Evolutionary conservation across 2,113 vertebrate genomes (phyloP).

Genomic region (Gymnocephalus cernua): DNA sequence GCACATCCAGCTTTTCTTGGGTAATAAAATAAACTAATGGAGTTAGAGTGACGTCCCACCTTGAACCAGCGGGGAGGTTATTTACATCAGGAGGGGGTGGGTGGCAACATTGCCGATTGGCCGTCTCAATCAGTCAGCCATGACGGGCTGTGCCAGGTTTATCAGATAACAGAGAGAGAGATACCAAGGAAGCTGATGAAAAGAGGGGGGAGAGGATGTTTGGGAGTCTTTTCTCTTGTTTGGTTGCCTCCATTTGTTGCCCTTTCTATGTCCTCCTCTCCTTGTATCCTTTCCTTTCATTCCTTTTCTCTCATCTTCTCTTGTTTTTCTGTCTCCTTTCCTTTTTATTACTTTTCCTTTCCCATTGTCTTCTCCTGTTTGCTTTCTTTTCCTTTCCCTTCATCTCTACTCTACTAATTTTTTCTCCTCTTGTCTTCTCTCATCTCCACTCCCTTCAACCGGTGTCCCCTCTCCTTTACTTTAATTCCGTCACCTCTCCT

Average conservation of each 20-base stretch:
- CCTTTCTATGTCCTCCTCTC: slow-evolving; percentile 3
- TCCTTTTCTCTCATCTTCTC: not conserved
- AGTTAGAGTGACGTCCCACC: slow-evolving; percentile 75
- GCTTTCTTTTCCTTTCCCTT: not conserved
- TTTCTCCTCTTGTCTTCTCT: not conserved
- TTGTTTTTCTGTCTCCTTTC: not conserved
- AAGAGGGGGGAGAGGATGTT: slow-evolving; percentile 24
- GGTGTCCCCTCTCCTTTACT: not conserved
- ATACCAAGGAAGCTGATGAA: slow-evolving; percentile 14
- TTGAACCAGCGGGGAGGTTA: slow-evolving; percentile 81
- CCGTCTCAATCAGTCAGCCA: slow-evolving; percentile 73
- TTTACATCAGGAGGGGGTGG: slow-evolving; percentile 76
- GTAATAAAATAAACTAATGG: slow-evolving; percentile 82
- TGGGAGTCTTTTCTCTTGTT: slow-evolving; percentile 3
- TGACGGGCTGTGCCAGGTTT: slow-evolving; percentile 67
- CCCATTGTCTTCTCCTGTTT: not conserved
- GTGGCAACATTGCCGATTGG: slow-evolving; percentile 55
- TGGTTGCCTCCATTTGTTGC: not conserved
- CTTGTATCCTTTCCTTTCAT: not conserved
- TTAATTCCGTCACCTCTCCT: not conserved
- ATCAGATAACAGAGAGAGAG: slow-evolving; percentile 69
- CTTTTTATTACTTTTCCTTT: not conserved
- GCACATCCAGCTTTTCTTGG: slow-evolving; percentile 14
- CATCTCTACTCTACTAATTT: not conserved
- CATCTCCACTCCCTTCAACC: not conserved